phyloP scores from a whole-genome alignment of 2,888 invertebrate genomes.

The Plagodis dolabraria region DNA sequence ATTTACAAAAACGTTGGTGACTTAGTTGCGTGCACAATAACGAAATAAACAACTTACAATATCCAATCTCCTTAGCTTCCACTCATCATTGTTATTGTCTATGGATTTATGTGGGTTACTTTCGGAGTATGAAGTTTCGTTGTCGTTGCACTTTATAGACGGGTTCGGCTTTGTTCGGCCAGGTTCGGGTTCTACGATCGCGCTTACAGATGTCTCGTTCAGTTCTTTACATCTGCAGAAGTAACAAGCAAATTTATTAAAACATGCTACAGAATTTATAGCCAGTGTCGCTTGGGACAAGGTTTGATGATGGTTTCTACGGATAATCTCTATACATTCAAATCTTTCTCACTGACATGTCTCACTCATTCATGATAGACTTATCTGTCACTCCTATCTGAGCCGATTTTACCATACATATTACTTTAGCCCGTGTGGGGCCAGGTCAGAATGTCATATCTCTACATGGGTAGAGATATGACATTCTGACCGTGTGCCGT shows the following conservation, averaged over 20 bases:
- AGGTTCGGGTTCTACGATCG: constrained; percentile 52
- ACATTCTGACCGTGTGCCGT: too few species aligned
- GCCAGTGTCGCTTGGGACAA: not conserved
- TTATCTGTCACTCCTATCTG: too few species aligned
- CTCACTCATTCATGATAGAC: too few species aligned
- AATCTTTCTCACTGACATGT: too few species aligned
- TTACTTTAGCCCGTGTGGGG: too few species aligned
- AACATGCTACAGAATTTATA: not conserved
- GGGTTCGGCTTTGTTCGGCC: constrained; percentile 46
- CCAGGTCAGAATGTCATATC: too few species aligned
- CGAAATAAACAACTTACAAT: constrained; percentile 52
- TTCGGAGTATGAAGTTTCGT: constrained; percentile 68
- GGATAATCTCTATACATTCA: too few species aligned
- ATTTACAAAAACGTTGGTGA: too few species aligned
- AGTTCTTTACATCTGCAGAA: constrained; percentile 68
- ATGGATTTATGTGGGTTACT: constrained; percentile 57
- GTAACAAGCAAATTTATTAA: not conserved
- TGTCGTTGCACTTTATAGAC: constrained; percentile 61
- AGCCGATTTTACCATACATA: too few species aligned
- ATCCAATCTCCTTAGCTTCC: constrained; percentile 59
- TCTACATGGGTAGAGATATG: too few species aligned
- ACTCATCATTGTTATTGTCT: constrained; percentile 73
- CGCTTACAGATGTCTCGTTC: constrained; percentile 67
- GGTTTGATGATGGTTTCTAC: too few species aligned
- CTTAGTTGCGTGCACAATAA: not conserved